phyloP scores from a whole-genome alignment of 2,797 vertebrate species.

The Moxostoma hubbsi region DNA sequence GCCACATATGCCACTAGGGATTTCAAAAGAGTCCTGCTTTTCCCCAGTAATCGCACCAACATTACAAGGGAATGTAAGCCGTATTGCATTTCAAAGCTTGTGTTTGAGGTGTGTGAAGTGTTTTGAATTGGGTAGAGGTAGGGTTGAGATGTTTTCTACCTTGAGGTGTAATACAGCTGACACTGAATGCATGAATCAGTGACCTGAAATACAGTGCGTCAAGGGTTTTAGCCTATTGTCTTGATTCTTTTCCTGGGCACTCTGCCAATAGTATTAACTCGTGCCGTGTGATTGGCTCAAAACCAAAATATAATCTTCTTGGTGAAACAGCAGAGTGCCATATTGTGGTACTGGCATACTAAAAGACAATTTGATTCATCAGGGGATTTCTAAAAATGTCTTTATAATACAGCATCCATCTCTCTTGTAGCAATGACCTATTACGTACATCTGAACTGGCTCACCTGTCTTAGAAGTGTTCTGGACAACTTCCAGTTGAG shows the following conservation, averaged over 20 bases:
- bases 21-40: constrained; percentile 28
- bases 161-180: constrained; percentile 12
- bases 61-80: constrained; percentile 40
- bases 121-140: constrained; percentile 6
- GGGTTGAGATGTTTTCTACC: not conserved
- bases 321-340: constrained; percentile 31
- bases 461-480: constrained; percentile 50
- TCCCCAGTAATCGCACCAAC: constrained; percentile 45
- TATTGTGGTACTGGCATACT: constrained; percentile 52
- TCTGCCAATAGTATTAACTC: constrained; percentile 18
- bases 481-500: not conserved
- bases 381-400: constrained; percentile 64
- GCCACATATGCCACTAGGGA: constrained; percentile 65
- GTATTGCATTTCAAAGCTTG: constrained; percentile 42
- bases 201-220: constrained; percentile 20
- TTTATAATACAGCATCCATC: constrained; percentile 58
- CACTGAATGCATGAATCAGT: constrained; percentile 6
- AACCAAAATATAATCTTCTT: constrained; percentile 13
- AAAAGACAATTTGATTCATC: constrained; percentile 25
- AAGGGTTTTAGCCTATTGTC: constrained; percentile 30
- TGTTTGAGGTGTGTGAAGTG: constrained; percentile 17
- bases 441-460: constrained; percentile 14
- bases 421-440: constrained; percentile 39
- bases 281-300: constrained; percentile 8
- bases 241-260: constrained; percentile 21